phyloP scores from a whole-genome alignment of 2,888 invertebrate species.

The Ariolimax columbianus region DNA sequence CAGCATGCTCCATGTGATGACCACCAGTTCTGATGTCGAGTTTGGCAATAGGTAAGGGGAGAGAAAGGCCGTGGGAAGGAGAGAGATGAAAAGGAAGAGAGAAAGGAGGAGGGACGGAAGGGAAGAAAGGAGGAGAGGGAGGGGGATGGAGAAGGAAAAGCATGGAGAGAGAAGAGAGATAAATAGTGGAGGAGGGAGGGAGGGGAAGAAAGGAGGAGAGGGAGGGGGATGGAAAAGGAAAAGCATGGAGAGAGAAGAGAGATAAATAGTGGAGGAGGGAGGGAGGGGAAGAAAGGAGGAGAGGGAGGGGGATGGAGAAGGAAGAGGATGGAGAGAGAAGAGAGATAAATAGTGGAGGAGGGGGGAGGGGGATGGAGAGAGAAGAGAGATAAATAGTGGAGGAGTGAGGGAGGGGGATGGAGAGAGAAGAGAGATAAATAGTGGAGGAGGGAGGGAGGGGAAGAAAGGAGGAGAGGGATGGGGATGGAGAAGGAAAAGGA shows the following conservation, averaged over 20 bases:
- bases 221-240: no score
- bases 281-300: neutral
- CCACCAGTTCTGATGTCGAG: constrained; percentile 77
- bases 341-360: neutral
- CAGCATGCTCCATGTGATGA: constrained; percentile 76
- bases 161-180: neutral
- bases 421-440: neutral
- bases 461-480: no score
- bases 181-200: neutral
- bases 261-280: neutral
- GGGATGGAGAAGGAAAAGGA: no score
- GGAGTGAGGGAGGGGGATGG: neutral
- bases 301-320: neutral
- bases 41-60: constrained; percentile 76
- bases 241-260: neutral
- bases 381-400: neutral
- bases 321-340: neutral
- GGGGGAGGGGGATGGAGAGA: neutral
- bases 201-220: neutral
- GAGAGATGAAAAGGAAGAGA: constrained; percentile 2
- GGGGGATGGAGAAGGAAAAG: neutral
- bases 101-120: neutral
- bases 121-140: neutral
- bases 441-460: neutral
- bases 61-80: neutral